These are phyloP conservation scores for Myiozetetes cayanensis DNA, from an alignment of 2,113 vertebrate species.

Conservation along the genomic window DNA sequence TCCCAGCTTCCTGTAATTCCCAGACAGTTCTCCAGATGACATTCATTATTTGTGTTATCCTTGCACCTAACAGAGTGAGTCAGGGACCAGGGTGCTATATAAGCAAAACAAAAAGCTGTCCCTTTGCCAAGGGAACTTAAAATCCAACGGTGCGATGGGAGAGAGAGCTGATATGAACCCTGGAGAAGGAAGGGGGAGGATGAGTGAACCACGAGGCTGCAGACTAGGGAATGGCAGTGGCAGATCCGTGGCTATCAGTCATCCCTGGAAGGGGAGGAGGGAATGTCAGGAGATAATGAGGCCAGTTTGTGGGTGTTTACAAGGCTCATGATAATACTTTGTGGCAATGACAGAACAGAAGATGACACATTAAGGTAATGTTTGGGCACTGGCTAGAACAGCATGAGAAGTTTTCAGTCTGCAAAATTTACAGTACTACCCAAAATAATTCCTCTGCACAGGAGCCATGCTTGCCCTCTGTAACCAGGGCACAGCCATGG, in stretches of 20 bases:
- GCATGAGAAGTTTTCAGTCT: neutral
- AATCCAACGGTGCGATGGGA: neutral
- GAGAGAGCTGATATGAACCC: neutral
- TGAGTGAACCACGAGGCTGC: neutral
- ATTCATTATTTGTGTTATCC: constrained; percentile 33
- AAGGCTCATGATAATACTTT: neutral
- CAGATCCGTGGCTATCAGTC: neutral
- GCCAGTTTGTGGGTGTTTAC: constrained; percentile 44
- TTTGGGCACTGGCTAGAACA: constrained; percentile 17
- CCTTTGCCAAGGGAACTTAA: neutral
- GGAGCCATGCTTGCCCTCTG: neutral
- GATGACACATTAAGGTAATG: constrained; percentile 18
- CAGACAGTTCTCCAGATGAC: neutral
- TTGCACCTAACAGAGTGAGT: neutral
- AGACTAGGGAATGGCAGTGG: neutral
- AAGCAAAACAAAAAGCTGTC: neutral
- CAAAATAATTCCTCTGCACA: neutral
- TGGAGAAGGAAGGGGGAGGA: neutral
- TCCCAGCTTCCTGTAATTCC: neutral
- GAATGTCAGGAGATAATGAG: constrained; percentile 17
- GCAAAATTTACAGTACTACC: neutral
- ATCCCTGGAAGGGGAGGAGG: constrained; percentile 12
- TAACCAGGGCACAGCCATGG: neutral
- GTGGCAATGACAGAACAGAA: neutral
- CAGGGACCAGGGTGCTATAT: neutral